Evolutionary conservation across 1,140 invertebrate genomes (phyloP), one percentile per base, ranked within the genome.

Genomic region (Anagrus nilaparvatae): DNA sequence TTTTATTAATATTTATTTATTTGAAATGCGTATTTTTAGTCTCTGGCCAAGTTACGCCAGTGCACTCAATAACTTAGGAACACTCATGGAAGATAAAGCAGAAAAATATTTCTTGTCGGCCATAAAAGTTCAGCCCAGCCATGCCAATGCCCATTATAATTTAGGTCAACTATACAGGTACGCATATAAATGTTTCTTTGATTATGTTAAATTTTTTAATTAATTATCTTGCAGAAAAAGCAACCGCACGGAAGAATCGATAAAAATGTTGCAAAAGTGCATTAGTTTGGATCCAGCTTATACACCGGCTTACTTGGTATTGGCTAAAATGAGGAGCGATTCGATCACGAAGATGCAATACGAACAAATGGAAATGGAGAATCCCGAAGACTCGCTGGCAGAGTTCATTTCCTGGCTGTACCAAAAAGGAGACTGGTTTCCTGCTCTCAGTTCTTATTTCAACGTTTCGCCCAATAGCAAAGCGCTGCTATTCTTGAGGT

Each of bases 31-130:
- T 13, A 23, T 40, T 70, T 71, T 30, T 60, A 91, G 87, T 57
- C 59, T 91, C 38, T 90, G 87, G 82, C 85, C 86, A 17, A 75
- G 76, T 14, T 87, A 91, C 60, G 82, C 87, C 0, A 89, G 86
- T 58, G 87, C 87, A 0, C 83, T 88, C 61, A 92, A 91, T 59
- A 93, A 93, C 67, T 72, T 92, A 20, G 88, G 86, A 10, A 88
- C 86, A 1, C 58, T 90, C 41, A 64, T 69, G 10, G 76, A 80
- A 27, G 69, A 72, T 6, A 72, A 79, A 52, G 84, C 87, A 4
- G 84, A 88, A 56, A 58, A 71, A 33, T 84, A 87, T 57, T 91
- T 87, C 64, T 62, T 81, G 43, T 71, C 77, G 20, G 86, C 87
- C 2, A 78, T 93, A 30, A 68, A 72, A 21, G 78, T 82, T 45